Evolutionary conservation across 1,140 invertebrate species (phyloP).

Genomic region (Ectropis grisescens): DNA sequence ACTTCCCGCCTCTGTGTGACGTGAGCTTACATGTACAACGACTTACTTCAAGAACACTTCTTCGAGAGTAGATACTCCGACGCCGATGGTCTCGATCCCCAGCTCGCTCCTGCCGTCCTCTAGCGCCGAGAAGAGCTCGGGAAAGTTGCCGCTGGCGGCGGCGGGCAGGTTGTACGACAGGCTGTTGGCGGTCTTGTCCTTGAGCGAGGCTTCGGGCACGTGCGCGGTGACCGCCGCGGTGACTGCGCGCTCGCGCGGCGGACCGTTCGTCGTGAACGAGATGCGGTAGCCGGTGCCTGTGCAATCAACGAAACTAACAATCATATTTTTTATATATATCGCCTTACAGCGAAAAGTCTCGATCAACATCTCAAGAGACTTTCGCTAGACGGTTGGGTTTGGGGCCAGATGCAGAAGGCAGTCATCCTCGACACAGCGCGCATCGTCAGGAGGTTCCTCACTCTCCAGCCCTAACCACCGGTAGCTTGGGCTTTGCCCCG

Average conservation of each 20-base stretch:
- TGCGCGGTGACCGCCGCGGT: slow-evolving; percentile 17
- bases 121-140: slow-evolving; percentile 74
- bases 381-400: too few relatives aligned
- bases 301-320: too few relatives aligned
- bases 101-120: slow-evolving; percentile 73
- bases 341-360: too few relatives aligned
- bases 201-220: slow-evolving; percentile 29
- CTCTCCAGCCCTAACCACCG: too few relatives aligned
- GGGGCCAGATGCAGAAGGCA: too few relatives aligned
- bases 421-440: too few relatives aligned
- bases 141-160: slow-evolving; percentile 48
- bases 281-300: slow-evolving; percentile 52
- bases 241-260: slow-evolving; percentile 23
- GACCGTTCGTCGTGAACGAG: slow-evolving; percentile 26
- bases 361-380: too few relatives aligned
- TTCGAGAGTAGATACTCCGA: slow-evolving; percentile 87
- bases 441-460: too few relatives aligned
- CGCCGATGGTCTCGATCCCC: slow-evolving; percentile 81
- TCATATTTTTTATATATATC: too few relatives aligned
- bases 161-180: slow-evolving; percentile 41
- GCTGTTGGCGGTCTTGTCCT: slow-evolving; percentile 28
- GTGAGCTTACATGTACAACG: neutral
- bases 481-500: too few relatives aligned
- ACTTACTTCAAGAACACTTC: slow-evolving; percentile 88
- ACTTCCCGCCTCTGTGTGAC: too few relatives aligned